Percentiles rank a stretch among this genome's conserved stretches.
Evolutionary conservation across 2,888 invertebrate species (phyloP).

Genomic region (Capitulum mitella): DNA sequence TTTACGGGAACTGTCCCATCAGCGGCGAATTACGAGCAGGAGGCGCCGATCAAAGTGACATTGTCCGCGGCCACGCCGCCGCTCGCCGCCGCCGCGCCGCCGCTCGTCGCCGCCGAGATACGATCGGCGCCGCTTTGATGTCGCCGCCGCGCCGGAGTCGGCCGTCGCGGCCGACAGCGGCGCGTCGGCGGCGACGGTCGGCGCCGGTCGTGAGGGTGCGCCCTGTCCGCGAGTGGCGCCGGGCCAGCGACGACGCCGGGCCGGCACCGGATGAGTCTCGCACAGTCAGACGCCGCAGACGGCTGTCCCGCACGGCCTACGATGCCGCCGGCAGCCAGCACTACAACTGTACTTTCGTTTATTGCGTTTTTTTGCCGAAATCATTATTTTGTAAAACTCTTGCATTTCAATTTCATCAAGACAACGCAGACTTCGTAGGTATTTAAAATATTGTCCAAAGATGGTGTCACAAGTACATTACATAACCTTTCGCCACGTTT

Average conservation of each 20-base stretch:
- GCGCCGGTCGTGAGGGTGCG: neutral
- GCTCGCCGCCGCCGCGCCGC: neutral
- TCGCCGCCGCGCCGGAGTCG: neutral
- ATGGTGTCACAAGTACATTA: no score
- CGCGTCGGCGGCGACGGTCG: neutral
- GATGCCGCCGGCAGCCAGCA: no score
- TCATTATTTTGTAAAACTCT: no score
- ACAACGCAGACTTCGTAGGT: no score
- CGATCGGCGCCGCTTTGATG: slow-evolving; percentile 3
- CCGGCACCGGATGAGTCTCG: neutral
- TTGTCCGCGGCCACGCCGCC: neutral
- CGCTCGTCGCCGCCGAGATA: neutral
- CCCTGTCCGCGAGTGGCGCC: neutral
- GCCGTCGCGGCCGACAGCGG: neutral
- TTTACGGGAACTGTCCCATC: neutral
- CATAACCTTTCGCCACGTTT: no score
- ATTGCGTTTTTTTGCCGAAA: no score
- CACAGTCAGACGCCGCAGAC: no score
- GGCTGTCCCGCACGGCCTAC: no score
- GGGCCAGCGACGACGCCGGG: neutral
- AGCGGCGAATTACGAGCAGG: neutral
- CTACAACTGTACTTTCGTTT: no score
- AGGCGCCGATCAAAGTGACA: neutral
- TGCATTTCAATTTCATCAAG: no score
- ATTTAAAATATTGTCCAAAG: no score